These are phyloP conservation scores for Lucilia sericata DNA, from an alignment of 1,140 invertebrate genomes.

Conservation along the genomic window DNA sequence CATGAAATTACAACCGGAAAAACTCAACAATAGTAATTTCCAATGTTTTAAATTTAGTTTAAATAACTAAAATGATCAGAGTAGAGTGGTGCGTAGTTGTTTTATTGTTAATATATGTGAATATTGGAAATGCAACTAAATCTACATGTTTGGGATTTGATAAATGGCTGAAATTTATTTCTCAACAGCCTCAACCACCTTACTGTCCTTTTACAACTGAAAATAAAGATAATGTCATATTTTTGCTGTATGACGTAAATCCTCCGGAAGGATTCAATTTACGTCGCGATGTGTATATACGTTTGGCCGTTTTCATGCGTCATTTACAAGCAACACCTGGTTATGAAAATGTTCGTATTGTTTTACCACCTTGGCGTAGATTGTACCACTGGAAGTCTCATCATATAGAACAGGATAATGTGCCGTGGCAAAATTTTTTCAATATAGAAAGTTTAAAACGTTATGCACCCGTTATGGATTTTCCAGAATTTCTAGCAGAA, in stretches of 20 bases:
- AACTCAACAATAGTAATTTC: background rate
- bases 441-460: constrained; percentile 82
- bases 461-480: constrained; percentile 90
- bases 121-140: background rate
- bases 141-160: background rate
- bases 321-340: constrained; percentile 71
- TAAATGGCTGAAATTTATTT: background rate
- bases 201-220: constrained; percentile 53
- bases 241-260: constrained; percentile 89
- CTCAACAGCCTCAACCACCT: background rate
- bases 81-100: too few species aligned
- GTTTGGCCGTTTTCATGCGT: constrained; percentile 85
- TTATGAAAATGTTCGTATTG: constrained; percentile 72
- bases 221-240: constrained; percentile 54
- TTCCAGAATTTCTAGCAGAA: constrained; percentile 79
- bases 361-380: constrained; percentile 91
- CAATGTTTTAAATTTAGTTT: background rate
- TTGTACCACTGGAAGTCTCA: constrained; percentile 90
- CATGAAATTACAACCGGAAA: background rate
- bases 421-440: constrained; percentile 87
- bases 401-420: constrained; percentile 65
- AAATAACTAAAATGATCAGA: background rate
- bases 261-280: constrained; percentile 97
- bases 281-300: constrained; percentile 93
- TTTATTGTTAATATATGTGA: background rate